Base-by-base conservation (phyloP, 2,113 vertebrate genomes). In the Sitta europaea region DNA sequence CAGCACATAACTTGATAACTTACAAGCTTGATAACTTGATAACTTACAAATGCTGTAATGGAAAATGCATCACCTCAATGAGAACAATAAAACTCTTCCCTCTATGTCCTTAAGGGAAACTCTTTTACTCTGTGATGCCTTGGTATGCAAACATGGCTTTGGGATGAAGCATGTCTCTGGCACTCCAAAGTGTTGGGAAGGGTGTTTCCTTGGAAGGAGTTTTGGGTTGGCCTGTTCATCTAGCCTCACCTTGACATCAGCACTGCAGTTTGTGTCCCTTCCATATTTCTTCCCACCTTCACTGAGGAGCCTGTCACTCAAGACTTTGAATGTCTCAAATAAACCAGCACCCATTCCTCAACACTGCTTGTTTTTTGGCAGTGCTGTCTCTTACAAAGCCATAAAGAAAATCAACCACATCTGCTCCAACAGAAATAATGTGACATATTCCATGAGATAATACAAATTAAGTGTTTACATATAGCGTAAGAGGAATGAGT, bases 1-100 rank as follows among this genome's bases (percentile, higher is more conserved):
- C 36, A 57, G 25, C 29, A 55, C 14, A n/a, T n/a, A n/a, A n/a
- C 47, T 61, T 42, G 17, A 23, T 47, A 36, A 55, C 6, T 71
- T 11, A 14, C 15, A 40, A n/a, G 0, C 0, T 27, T 55, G 4
- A n/a, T n/a, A n/a, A n/a, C 47, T 61, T 42, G 17, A 23, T 47
- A 36, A 55, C 6, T 71, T 66, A 47, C 2, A 86, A 55, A 53
- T 25, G 10, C 23, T 55, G 7, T 21, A 7, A 7, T 22, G 20
- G 12, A 71, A 73, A 80, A 71, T 8, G 5, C 33, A 42, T 47
- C 3, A 12, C 3, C 6, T 42, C 20, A 27, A n/a, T 1, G 4
- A 50, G 28, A 33, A 19, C 11, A 57, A 38, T 28, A 27, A 29
- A 72, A 74, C 9, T 31, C 23, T 15, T 82, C 14, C 21, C 4